A percentile compares a stretch with the other conserved stretches of the same genome.
These are phyloP conservation scores for Arion vulgaris DNA, from an alignment of 1,140 invertebrate genomes.

Conservation along the genomic window DNA sequence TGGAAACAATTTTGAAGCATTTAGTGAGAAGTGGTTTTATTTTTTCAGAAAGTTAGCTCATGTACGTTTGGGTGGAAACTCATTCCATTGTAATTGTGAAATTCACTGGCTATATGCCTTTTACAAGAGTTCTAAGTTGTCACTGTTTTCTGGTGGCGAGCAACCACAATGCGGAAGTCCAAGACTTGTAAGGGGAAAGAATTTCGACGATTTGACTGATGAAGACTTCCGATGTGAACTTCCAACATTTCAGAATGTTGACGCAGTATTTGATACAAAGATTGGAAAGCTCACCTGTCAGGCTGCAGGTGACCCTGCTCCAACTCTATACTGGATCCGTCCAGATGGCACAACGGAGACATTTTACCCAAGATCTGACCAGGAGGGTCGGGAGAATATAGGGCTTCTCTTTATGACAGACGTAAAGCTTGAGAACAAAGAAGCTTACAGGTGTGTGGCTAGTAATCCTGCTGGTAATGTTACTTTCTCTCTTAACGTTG, in stretches of 20 bases:
- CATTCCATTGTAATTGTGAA: slow-evolving; percentile 71
- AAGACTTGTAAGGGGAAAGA: slow-evolving; percentile 50
- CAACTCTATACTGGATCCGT: slow-evolving; percentile 69
- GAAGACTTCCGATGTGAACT: slow-evolving; percentile 69
- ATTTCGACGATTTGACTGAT: slow-evolving; percentile 57
- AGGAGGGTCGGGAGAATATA: slow-evolving; percentile 55
- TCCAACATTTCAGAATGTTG: slow-evolving; percentile 69
- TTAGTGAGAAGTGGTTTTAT: slow-evolving; percentile 58
- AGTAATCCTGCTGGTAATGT: slow-evolving; percentile 71
- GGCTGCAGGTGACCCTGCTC: slow-evolving; percentile 68
- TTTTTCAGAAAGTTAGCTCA: slow-evolving; percentile 65
- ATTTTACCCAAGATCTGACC: slow-evolving; percentile 52
- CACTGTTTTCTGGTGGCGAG: slow-evolving; percentile 59
- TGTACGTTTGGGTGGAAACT: slow-evolving; percentile 66
- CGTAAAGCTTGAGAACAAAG: slow-evolving; percentile 54
- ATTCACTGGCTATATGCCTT: slow-evolving; percentile 66
- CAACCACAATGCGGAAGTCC: slow-evolving; percentile 64
- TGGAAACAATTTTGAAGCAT: slow-evolving; percentile 65
- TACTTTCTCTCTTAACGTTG: slow-evolving; percentile 68
- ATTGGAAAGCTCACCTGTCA: slow-evolving; percentile 65
- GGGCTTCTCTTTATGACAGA: slow-evolving; percentile 62
- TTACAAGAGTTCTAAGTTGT: slow-evolving; percentile 48
- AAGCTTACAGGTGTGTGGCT: slow-evolving; percentile 68
- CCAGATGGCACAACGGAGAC: slow-evolving; percentile 62
- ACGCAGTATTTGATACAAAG: slow-evolving; percentile 62